A percentile compares a stretch with the other conserved stretches of the same genome.
Conservation (phyloP, 2,113 vertebrate species). For the Spheniscus mendiculus region DNA sequence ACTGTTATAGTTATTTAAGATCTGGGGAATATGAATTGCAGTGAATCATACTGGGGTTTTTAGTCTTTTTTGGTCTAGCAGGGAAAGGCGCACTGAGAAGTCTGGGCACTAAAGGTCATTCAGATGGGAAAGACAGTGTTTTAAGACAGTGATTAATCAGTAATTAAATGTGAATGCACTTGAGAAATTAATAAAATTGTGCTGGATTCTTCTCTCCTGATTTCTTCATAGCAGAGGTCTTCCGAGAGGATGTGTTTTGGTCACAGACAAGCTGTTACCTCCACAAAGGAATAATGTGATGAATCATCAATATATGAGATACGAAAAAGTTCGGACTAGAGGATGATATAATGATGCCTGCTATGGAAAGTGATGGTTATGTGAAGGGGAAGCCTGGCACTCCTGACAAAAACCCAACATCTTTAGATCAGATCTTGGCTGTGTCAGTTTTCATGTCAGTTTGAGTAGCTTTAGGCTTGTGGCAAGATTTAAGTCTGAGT, state of each 20-base stretch:
- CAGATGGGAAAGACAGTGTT: not conserved
- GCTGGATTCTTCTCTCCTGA: not conserved
- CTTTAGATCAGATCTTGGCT: not conserved
- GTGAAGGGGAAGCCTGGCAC: not conserved
- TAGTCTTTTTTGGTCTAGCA: not conserved
- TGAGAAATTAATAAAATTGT: not conserved
- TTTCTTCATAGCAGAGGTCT: not conserved
- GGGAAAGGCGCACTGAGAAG: not conserved
- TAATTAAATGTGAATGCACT: not conserved
- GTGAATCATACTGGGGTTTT: not conserved
- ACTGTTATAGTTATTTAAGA: not conserved
- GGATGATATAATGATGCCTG: not conserved
- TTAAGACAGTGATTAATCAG: not conserved
- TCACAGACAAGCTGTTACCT: not conserved
- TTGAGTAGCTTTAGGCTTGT: not conserved
- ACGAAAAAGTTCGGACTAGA: not conserved
- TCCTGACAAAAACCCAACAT: not conserved
- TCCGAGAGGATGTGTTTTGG: not conserved
- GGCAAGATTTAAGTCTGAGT: not conserved
- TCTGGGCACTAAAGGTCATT: not conserved
- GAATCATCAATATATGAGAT: not conserved
- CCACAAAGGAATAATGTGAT: not conserved
- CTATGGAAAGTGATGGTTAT: not conserved
- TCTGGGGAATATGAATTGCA: not conserved
- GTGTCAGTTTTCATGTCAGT: not conserved